Base-by-base conservation (phyloP, 2,888 invertebrate genomes). In the Sthenelais limicola region DNA sequence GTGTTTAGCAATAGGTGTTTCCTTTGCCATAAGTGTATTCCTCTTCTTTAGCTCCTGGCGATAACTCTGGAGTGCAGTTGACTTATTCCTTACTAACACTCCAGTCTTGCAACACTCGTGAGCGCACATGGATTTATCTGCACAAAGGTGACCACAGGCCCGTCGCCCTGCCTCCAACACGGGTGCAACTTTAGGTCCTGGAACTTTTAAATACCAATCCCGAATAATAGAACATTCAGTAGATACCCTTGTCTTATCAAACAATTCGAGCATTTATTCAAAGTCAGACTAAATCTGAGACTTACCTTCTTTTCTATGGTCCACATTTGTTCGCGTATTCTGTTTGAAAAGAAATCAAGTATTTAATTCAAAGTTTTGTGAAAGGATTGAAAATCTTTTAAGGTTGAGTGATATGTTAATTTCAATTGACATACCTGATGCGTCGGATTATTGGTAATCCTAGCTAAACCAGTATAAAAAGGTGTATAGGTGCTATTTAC, bases 51-150 rank as follows among this genome's bases (percentile, higher is more conserved):
- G 21, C 38, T 62, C 38, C 62, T 62, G 62, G 62, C 43, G 38
- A n/a, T 12, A 62, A 2, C 26, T 24, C 4, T 24, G 26, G 2
- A 3, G 24, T 26, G 15, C 15, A 1, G 62, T 24, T 15, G n/a
- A 9, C 51, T n/a, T 7, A 2, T 21, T 26, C 15, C 68, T 35
- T 1, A 68, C 33, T 5, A 48, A 56, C 0, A 81, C 74, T 7
- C 83, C 84, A 68, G 71, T 70, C 72, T 84, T 85, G 74, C 86
- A 86, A 73, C 86, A 86, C 4, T 80, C 80, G 75, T 86, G 86
- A 7, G 78, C 81, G 78, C 85, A 85, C 3, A 67, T 33, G 3
- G 72, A 24, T 72, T 85, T 86, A 74, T 84, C 80, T 9, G 74
- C 70, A 73, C 86, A 86, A 32, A 74, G 74, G 71, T 85, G 86